These are phyloP conservation scores for Drosophila takahashii DNA, from an alignment of 1,140 invertebrate species.

Conservation along the genomic window DNA sequence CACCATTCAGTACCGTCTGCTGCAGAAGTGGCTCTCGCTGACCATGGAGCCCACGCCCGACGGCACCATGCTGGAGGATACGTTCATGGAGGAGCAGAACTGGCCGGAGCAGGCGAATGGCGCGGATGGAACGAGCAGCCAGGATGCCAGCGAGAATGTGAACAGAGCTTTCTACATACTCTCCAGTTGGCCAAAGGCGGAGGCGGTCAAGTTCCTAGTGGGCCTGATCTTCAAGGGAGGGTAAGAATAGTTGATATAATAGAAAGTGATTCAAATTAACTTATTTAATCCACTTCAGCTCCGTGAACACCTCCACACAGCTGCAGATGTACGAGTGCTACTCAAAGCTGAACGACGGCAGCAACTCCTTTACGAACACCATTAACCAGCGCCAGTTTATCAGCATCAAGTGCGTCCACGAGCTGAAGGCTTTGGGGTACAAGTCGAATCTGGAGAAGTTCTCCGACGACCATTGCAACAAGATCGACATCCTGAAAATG, in stretches of 20 bases:
- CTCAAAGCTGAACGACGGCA: slow-evolving; percentile 78
- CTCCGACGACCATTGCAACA: slow-evolving; percentile 66
- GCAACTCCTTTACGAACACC: slow-evolving; percentile 65
- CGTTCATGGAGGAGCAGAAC: slow-evolving; percentile 75
- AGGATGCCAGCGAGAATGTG: slow-evolving; percentile 72
- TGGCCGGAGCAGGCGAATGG: slow-evolving; percentile 25
- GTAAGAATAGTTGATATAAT: slow-evolving; percentile 40
- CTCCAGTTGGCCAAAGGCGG: slow-evolving; percentile 69
- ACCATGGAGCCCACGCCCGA: slow-evolving; percentile 60
- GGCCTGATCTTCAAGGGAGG: slow-evolving; percentile 72
- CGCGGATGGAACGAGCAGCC: slow-evolving; percentile 15
- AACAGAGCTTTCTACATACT: slow-evolving; percentile 79
- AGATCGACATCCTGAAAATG: slow-evolving; percentile 79
- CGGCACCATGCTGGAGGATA: slow-evolving; percentile 72
- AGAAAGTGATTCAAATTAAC: not conserved
- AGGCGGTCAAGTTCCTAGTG: slow-evolving; percentile 69
- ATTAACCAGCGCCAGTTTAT: slow-evolving; percentile 78
- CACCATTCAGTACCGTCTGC: slow-evolving; percentile 66
- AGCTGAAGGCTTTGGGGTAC: slow-evolving; percentile 79
- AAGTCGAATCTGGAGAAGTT: slow-evolving; percentile 80
- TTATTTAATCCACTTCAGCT: slow-evolving; percentile 20
- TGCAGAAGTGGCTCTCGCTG: slow-evolving; percentile 81
- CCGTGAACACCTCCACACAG: slow-evolving; percentile 75
- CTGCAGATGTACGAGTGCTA: slow-evolving; percentile 83
- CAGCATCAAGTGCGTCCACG: slow-evolving; percentile 80